Evolutionary conservation across 2,797 vertebrate genomes (phyloP), one percentile per base, ranked within the genome.

Genomic region (Fistularia tabacaria): DNA sequence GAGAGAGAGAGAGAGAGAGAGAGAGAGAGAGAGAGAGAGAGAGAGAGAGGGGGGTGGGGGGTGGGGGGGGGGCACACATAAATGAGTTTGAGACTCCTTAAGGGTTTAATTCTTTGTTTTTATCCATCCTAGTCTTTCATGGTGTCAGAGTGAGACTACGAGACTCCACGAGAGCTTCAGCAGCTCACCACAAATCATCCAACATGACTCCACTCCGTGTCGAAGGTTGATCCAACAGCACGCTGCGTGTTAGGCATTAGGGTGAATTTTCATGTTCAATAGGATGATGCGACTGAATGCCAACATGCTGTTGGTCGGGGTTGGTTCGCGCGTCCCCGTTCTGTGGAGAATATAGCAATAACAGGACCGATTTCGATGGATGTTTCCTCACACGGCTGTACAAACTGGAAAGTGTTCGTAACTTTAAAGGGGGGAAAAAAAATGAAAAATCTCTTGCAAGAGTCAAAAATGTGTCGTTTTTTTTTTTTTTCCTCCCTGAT

Each of bases 121-220:
- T 59, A 79, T 81, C 66, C 51, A 46, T 66, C 60, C 42, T 58
- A 1, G 55, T 74, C 59, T 59, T 55, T 79, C 64, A 15, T 61
- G 45, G 44, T 78, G 64, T 81, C 71, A 67, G 39, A 51, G 43
- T 73, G 57, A 55, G 73, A 54, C 60, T 60, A 59, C 10, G 11
- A 73, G 51, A 64, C 69, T 77, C 54, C 53, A 46, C 46, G 2
- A 66, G 75, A 82, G 68, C 58, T 70, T 61, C 53, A 71, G 67
- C 73, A 70, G 65, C 62, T 65, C 66, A 51, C 66, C n/a, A 48
- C 75, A 86, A 78, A 83, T 85, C 75, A 78, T 74, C 57, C 52
- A n/a, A 50, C 47, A 51, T 48, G 62, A 62, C 65, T 73, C 37
- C 12, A 49, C 64, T 66, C 59, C 69, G 71, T 55, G 59, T 67